Base-by-base conservation (phyloP, 2,113 vertebrate genomes). In the Pomatorhinus ruficollis region DNA sequence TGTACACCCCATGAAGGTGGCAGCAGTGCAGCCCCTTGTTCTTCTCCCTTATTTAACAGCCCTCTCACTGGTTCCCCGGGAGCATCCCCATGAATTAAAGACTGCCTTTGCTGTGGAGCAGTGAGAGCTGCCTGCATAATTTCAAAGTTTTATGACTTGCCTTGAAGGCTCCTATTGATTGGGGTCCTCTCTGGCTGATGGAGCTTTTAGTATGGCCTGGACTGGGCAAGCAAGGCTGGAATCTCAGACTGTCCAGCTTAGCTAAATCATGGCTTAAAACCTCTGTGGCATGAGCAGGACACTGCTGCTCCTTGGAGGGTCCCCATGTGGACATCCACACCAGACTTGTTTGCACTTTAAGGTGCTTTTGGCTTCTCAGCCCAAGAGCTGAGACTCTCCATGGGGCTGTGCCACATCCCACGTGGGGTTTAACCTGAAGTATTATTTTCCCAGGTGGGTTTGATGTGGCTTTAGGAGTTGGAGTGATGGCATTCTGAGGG, bases 81-180 rank as follows among this genome's bases (percentile, higher is more conserved):
- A 91, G 21, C 44, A 91, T 75, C 90, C 54, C 85, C 60, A 24
- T 83, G 95, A 94, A 86, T 93, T 92, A 80, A 93, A 66, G 76
- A 18, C 27, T 2, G 2, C 74, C 33, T 61, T 77, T 1, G 6
- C 94, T 54, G 85, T 0, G 0, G 37, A 87, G 61, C 6, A 5
- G 47, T 5, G 10, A 30, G 44, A 1, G 6, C 54, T 80, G 88
- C 88, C 85, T 95, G 92, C 82, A 77, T 83, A 83, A 86, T 92
- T 66, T 61, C 82, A n/a, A 88, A 94, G 92, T 84, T 93, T 91
- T 90, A 92, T 86, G 81, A 40, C 76, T 90, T 93, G 83, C 90
- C 90, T 89, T 37, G 76, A 83, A 94, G 95, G 96, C 85, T 68
- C 24, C 31, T 95, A 88, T 88, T 81, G 95, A 95, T 83, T 63